Base-by-base conservation (phyloP, 2,888 invertebrate species). In the Mythimna impura region DNA sequence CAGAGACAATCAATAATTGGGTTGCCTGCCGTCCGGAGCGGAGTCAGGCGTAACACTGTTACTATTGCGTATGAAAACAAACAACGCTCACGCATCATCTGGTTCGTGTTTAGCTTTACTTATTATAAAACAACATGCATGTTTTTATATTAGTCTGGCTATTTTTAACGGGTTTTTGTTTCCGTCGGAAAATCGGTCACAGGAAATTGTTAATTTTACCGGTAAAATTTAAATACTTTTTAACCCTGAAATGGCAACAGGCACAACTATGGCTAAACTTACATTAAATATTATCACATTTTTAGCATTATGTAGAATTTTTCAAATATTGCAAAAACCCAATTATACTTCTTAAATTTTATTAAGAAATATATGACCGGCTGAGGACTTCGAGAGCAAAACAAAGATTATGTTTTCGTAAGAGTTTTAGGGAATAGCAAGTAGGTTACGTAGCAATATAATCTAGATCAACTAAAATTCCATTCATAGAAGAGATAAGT, bases 11-110 rank as follows among this genome's bases (percentile, higher is more conserved):
- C 54, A 47, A 71, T 69, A 62, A 62, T 64, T 60, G 55, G 69
- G 64, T 66, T 63, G 71, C 57, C 54, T 77, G 81, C 22, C 71
- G 68, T 72, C 66, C 47, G 76, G 63, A 80, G 81, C 76, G 74
- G 17, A 82, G 61, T 74, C 65, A 62, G 60, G 66, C 80, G 66
- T 36, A 63, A 82, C 66, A 60, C 50, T 66, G 12, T 68, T 52
- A 66, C 47, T 63, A 69, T 67, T 47, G 25, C 52, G 20, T 4
- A 55, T 47, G 22, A 61, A 54, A 66, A 64, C 57, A 79, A 57
- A 66, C 74, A 63, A 36, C 36, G 43, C 55, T 22, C 52, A 72
- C 57, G 74, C 60, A 47, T 22, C 54, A 54, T 55, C 17, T 36
- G 60, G 20, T 60, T n/a, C n/a, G n/a, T 58, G 20, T 36, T 22